These are phyloP conservation scores for Myrmecobius fasciatus DNA, from an alignment of 2,113 vertebrate genomes.

Conservation along the genomic window DNA sequence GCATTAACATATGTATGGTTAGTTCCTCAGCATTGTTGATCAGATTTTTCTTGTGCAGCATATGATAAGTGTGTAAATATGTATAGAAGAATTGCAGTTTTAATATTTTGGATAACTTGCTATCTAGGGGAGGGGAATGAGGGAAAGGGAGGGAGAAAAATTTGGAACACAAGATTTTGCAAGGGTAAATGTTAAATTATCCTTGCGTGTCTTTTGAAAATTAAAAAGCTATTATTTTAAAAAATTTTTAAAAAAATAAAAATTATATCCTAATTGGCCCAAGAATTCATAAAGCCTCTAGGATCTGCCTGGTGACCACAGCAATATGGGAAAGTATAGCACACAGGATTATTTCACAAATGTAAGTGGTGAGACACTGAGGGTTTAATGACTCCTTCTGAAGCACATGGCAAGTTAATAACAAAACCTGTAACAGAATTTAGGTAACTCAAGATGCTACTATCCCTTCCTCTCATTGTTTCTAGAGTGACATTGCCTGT, in stretches of 20 bases:
- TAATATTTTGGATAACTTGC: too few relatives aligned
- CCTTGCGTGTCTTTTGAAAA: too few relatives aligned
- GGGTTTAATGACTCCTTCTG: not conserved
- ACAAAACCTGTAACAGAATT: not conserved
- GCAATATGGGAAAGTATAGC: not conserved
- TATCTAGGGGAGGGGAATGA: too few relatives aligned
- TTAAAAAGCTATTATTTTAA: too few relatives aligned
- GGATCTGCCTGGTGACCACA: not conserved
- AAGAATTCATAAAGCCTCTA: not conserved
- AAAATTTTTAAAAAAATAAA: not conserved
- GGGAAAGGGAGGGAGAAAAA: too few relatives aligned
- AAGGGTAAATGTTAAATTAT: too few relatives aligned
- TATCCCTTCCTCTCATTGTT: not conserved
- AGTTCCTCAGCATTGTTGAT: too few relatives aligned
- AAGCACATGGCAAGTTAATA: not conserved
- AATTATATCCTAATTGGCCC: not conserved
- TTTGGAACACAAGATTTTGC: too few relatives aligned
- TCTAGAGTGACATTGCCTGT: not conserved
- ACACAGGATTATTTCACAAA: not conserved
- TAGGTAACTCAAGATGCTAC: not conserved
- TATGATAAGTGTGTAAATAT: too few relatives aligned
- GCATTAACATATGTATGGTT: too few relatives aligned
- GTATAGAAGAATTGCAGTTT: too few relatives aligned
- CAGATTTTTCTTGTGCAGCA: too few relatives aligned
- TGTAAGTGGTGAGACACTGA: not conserved